Conservation (phyloP, 1,140 invertebrate genomes). For the Nilaparvata lugens region DNA sequence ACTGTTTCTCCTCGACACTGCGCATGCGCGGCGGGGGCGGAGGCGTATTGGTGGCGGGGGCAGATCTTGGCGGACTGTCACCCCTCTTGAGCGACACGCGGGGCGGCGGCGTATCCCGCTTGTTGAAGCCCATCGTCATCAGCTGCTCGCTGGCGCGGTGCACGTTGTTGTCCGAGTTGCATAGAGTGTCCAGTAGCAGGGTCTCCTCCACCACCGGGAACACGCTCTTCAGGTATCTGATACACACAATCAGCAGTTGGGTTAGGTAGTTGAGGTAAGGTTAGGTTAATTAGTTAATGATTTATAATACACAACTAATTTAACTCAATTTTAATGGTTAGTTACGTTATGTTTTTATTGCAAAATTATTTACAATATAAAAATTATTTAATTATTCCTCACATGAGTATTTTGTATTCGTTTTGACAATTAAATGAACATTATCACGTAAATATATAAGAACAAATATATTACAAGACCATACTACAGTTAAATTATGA, state of each 20-base stretch:
- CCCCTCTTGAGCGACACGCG: constrained; percentile 27
- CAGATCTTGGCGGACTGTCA: constrained; percentile 27
- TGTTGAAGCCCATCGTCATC: constrained; percentile 67
- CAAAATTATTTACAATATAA: too few relatives aligned
- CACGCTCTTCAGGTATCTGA: constrained; percentile 80
- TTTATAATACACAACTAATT: too few relatives aligned
- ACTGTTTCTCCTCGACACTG: constrained; percentile 60
- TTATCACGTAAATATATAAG: too few relatives aligned
- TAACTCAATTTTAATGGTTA: too few relatives aligned
- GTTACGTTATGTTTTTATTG: too few relatives aligned
- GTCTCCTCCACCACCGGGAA: constrained; percentile 87
- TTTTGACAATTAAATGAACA: too few relatives aligned
- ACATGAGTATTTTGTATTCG: too few relatives aligned
- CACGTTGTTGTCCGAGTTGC: constrained; percentile 79
- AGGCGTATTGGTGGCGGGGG: constrained; percentile 37
- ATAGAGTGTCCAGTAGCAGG: constrained; percentile 71
- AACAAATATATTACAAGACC: too few relatives aligned
- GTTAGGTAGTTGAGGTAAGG: too few relatives aligned
- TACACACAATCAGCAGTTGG: constrained; percentile 22
- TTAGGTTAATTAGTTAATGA: too few relatives aligned
- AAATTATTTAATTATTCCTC: too few relatives aligned
- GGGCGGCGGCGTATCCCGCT: constrained; percentile 48
- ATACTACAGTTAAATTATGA: too few relatives aligned
- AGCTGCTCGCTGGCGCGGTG: constrained; percentile 73
- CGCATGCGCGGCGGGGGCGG: constrained; percentile 52